Evolutionary conservation across 2,113 vertebrate genomes (phyloP).

Genomic region (Passer montanus): DNA sequence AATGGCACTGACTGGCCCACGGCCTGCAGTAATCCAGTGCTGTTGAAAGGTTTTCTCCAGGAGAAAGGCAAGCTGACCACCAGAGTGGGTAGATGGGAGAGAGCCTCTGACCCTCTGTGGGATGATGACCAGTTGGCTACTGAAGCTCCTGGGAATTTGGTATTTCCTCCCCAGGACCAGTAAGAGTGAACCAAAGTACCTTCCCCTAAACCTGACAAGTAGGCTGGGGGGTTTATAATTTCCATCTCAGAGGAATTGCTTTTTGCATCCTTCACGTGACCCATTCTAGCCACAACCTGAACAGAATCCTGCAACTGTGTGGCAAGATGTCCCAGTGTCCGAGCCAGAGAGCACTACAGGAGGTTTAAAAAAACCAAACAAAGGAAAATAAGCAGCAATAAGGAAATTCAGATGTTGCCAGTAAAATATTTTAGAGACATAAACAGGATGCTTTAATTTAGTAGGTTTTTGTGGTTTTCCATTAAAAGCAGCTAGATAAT

Average conservation of each 20-base stretch:
- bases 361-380: not conserved
- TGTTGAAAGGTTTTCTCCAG: fast-evolving
- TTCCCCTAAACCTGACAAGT: too few relatives aligned
- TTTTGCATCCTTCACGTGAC: not conserved
- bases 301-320: not conserved
- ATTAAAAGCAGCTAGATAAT: not conserved
- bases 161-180: fast-evolving
- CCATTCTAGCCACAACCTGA: not conserved
- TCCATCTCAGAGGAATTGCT: not conserved
- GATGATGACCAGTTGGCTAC: not conserved
- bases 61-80: not conserved
- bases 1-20: fast-evolving
- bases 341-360: not conserved
- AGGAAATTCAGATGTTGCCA: not conserved
- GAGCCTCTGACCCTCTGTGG: not conserved
- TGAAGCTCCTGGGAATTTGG: not conserved
- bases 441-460: not conserved
- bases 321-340: not conserved
- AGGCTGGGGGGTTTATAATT: too few relatives aligned
- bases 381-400: not conserved
- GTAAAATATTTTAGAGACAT: not conserved
- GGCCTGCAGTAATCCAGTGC: not conserved
- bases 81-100: too few relatives aligned
- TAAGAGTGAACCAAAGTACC: not conserved
- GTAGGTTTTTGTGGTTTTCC: not conserved